A percentile compares a stretch with the other conserved stretches of the same genome.
phyloP scores from a whole-genome alignment of 2,888 invertebrate species.

The Thereva nobilitata region DNA sequence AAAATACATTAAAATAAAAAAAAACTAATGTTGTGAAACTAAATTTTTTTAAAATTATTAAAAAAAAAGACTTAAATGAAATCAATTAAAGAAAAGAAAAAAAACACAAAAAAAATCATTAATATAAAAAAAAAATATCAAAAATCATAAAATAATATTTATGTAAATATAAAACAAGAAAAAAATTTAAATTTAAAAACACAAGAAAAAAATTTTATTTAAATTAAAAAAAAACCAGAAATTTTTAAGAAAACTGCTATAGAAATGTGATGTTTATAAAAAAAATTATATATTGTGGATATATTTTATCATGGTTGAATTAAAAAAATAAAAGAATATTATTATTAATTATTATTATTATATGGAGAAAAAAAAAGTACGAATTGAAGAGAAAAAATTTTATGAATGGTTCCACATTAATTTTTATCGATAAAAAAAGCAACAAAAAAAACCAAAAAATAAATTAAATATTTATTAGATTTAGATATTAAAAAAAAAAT shows the following conservation, averaged over 20 bases:
- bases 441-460: too few species aligned
- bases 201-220: neutral
- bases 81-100: conserved; percentile 6
- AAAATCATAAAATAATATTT: conserved; percentile 4
- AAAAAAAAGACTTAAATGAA: conserved; percentile 12
- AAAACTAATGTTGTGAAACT: neutral
- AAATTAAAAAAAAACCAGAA: conserved; percentile 12
- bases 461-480: too few species aligned
- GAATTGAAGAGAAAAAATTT: too few species aligned
- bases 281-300: conserved; percentile 6
- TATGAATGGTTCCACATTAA: too few species aligned
- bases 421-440: too few species aligned
- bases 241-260: conserved; percentile 22
- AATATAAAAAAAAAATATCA: conserved; percentile 11
- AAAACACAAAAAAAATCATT: conserved; percentile 11
- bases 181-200: conserved; percentile 18
- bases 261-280: conserved; percentile 33
- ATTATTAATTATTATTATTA: too few species aligned
- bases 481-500: too few species aligned
- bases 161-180: neutral
- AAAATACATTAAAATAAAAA: conserved; percentile 8
- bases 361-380: too few species aligned
- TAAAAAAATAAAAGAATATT: too few species aligned
- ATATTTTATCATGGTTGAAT: too few species aligned
- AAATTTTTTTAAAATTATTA: conserved; percentile 21